Evolutionary conservation across 2,113 vertebrate species (phyloP).

Genomic region (Apaloderma vittatum): DNA sequence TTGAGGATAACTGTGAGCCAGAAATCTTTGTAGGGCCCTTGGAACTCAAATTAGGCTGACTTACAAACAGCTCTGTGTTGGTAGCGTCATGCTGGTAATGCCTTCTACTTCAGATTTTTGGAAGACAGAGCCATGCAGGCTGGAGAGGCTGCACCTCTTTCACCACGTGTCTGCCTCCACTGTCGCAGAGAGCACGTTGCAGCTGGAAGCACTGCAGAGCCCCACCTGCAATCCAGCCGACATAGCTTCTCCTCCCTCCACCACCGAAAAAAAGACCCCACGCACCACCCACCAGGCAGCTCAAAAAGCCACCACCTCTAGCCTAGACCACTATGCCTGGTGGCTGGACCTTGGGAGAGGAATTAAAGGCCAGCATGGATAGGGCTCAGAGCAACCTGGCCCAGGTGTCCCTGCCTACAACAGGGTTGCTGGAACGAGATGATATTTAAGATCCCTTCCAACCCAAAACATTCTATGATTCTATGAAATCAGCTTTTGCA

Average conservation of each 20-base stretch:
- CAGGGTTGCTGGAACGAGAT: no score
- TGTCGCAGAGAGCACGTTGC: accelerated
- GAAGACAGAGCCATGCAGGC: accelerated
- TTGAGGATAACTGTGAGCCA: accelerated
- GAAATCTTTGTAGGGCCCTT: background rate
- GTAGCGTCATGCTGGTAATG: accelerated
- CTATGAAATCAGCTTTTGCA: no score
- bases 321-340: accelerated
- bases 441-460: no score
- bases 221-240: accelerated
- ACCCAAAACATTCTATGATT: no score
- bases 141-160: accelerated
- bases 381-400: no score
- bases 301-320: accelerated
- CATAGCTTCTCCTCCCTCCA: accelerated
- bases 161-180: accelerated
- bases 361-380: no score
- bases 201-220: background rate
- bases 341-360: accelerated
- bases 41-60: background rate
- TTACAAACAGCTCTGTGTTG: accelerated
- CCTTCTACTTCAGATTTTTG: background rate
- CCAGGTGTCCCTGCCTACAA: no score
- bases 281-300: accelerated
- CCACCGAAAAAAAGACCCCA: accelerated